phyloP scores from a whole-genome alignment of 1,140 invertebrate genomes.

The Panagrolaimus sp. region DNA sequence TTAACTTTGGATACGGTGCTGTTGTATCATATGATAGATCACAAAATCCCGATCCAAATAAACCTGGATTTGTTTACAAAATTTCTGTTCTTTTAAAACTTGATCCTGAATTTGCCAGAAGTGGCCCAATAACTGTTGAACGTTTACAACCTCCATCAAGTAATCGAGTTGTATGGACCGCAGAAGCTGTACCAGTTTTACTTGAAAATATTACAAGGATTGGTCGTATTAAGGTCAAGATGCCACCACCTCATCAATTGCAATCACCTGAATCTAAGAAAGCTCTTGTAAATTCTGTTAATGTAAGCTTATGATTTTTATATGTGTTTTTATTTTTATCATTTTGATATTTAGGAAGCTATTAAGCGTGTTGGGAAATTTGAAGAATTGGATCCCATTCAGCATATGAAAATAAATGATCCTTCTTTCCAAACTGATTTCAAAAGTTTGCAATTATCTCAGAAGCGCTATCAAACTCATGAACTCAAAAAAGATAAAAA shows the following conservation, averaged over 20 bases:
- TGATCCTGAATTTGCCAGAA: not conserved
- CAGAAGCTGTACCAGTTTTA: conserved; percentile 72
- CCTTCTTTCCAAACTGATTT: conserved; percentile 71
- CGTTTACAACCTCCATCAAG: conserved; percentile 28
- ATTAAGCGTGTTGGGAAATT: not conserved
- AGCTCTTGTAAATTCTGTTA: conserved; percentile 78
- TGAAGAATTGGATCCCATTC: conserved; percentile 74
- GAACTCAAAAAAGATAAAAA: conserved; percentile 71
- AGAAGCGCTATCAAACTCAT: conserved; percentile 73
- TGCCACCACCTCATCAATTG: conserved; percentile 74
- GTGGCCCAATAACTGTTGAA: conserved; percentile 11
- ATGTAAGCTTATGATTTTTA: conserved; percentile 60
- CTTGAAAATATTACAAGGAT: conserved; percentile 75
- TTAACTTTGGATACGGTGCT: conserved; percentile 91
- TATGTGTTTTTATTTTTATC: no score
- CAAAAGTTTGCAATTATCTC: conserved; percentile 74
- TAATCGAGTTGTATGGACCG: conserved; percentile 22
- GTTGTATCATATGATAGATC: conserved; percentile 81
- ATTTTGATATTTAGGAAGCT: not conserved
- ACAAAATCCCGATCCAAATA: conserved; percentile 66
- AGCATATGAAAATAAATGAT: conserved; percentile 91
- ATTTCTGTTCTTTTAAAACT: conserved; percentile 33
- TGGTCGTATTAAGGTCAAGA: conserved; percentile 80
- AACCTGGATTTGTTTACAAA: conserved; percentile 66
- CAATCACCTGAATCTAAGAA: conserved; percentile 74